phyloP scores from a whole-genome alignment of 1,140 invertebrate species.

The Vanessa tameamea region DNA sequence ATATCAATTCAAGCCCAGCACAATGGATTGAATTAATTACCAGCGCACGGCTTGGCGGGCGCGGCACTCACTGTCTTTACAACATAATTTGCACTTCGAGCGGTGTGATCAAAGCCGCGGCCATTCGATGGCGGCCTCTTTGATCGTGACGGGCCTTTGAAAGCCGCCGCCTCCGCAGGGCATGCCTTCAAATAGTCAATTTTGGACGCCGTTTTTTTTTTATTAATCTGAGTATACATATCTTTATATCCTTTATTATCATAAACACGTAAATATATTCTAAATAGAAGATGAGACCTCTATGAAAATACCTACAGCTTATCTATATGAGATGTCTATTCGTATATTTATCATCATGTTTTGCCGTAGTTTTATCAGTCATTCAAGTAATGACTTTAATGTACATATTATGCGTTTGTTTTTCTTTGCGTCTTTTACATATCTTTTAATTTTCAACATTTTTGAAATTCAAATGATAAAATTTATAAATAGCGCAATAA shows the following conservation, averaged over 20 bases:
- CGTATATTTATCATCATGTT: too few species aligned
- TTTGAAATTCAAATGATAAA: too few species aligned
- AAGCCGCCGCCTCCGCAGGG: conserved; percentile 70
- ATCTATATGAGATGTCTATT: too few species aligned
- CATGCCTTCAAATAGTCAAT: conserved; percentile 76
- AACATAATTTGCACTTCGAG: conserved; percentile 80
- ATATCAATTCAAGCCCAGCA: conserved; percentile 27
- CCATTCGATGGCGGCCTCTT: conserved; percentile 71
- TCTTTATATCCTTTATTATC: neutral
- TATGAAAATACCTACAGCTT: neutral
- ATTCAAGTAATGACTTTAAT: too few species aligned
- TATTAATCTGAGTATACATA: conserved; percentile 21
- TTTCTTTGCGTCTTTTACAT: too few species aligned
- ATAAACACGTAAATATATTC: neutral
- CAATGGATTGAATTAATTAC: conserved; percentile 76
- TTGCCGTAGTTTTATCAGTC: too few species aligned
- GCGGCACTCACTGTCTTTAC: conserved; percentile 78
- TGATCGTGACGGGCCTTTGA: conserved; percentile 76
- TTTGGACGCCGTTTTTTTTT: conserved; percentile 67
- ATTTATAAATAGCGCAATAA: too few species aligned
- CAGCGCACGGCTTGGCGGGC: conserved; percentile 61
- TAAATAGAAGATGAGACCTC: neutral
- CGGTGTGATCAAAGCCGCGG: conserved; percentile 74
- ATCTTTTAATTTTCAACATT: too few species aligned
- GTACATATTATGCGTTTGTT: too few species aligned